Conservation (phyloP, 2,113 vertebrate species). For the Corapipo altera region DNA sequence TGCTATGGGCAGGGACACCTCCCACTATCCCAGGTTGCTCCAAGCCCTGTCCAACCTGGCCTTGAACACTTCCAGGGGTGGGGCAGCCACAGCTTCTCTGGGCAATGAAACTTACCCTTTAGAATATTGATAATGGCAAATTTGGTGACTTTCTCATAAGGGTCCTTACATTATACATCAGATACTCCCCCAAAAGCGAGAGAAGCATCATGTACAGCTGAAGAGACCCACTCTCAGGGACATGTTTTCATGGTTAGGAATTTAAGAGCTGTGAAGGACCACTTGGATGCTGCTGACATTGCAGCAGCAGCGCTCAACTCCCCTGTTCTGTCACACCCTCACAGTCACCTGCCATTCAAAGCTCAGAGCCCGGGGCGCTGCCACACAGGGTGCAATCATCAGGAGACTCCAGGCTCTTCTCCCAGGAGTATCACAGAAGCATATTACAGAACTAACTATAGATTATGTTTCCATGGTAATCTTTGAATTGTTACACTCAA, state of each 20-base stretch:
- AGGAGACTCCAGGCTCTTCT: neutral
- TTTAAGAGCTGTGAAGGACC: neutral
- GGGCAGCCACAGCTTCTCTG: neutral
- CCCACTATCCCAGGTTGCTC: neutral
- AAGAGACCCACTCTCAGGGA: neutral
- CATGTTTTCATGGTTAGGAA: neutral
- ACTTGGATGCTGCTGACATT: neutral
- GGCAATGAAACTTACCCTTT: neutral
- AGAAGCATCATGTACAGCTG: neutral
- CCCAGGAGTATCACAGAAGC: neutral
- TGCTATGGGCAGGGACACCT: neutral
- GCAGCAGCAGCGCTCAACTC: neutral
- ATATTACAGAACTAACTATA: neutral
- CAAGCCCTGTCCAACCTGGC: neutral
- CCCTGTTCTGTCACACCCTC: neutral
- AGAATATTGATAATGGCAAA: accelerated
- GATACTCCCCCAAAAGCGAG: accelerated
- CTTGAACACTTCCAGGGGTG: neutral
- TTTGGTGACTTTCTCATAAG: neutral
- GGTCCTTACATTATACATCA: accelerated
- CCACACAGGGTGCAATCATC: neutral
- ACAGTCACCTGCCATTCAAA: neutral
- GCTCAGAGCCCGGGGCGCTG: neutral
- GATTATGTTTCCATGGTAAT: slow-evolving; percentile 17
- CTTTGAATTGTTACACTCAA: neutral